phyloP scores from a whole-genome alignment of 35 echinoderm and acorn worm species.

The Eucidaris tribuloides region DNA sequence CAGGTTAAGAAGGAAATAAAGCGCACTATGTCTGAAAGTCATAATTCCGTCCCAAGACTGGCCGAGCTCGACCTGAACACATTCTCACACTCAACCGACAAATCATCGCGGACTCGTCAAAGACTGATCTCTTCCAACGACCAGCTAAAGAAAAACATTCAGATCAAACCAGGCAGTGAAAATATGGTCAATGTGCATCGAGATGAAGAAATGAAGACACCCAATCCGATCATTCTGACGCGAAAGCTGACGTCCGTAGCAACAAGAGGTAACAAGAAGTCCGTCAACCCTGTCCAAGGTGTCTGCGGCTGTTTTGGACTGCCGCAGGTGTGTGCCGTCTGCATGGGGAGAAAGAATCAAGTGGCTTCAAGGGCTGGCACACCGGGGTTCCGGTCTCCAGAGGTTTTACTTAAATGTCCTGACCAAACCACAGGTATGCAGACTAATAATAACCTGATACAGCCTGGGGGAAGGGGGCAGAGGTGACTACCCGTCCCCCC shows the following conservation, averaged over 20 bases:
- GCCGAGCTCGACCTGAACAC: constrained; percentile 69
- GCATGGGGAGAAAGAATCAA: constrained; percentile 60
- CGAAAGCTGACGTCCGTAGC: neutral
- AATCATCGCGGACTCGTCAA: neutral
- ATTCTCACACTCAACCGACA: constrained; percentile 35
- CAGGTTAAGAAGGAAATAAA: neutral
- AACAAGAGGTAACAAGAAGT: neutral
- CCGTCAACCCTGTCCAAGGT: neutral
- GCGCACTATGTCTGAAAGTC: constrained; percentile 8
- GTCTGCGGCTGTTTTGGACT: constrained; percentile 74
- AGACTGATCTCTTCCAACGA: constrained; percentile 5
- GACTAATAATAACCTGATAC: too few relatives aligned
- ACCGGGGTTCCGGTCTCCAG: constrained; percentile 91
- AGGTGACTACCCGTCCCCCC: too few relatives aligned
- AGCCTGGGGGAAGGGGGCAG: too few relatives aligned
- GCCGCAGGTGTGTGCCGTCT: constrained; percentile 72
- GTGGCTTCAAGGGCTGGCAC: constrained; percentile 89
- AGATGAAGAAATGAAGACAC: neutral
- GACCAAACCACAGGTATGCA: constrained; percentile 91
- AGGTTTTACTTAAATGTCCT: constrained; percentile 84
- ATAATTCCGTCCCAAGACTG: constrained; percentile 3
- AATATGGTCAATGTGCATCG: neutral
- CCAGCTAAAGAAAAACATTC: neutral
- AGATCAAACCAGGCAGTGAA: neutral
- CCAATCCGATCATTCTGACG: neutral